Evolutionary conservation across 2,113 vertebrate genomes (phyloP).

Genomic region (Larimichthys polyactis): DNA sequence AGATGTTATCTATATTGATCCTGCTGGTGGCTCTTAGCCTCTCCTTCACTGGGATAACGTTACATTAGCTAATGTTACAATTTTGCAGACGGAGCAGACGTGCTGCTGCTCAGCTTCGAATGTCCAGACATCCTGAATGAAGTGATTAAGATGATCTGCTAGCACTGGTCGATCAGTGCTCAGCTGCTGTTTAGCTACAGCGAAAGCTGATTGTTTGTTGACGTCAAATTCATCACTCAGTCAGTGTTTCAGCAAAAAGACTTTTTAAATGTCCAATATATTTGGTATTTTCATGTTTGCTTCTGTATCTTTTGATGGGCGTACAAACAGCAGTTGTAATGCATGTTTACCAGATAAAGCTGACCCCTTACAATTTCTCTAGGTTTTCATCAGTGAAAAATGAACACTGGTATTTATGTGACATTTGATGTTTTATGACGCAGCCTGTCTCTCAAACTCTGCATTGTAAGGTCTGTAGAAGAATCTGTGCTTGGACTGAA

Average conservation of each 20-base stretch:
- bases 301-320: neutral
- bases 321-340: neutral
- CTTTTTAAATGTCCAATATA: neutral
- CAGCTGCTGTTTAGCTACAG: neutral
- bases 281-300: no score
- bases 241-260: neutral
- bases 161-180: neutral
- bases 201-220: neutral
- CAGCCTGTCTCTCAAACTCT: neutral
- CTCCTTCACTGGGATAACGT: neutral
- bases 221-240: neutral
- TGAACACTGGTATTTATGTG: neutral
- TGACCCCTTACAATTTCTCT: neutral
- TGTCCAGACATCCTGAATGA: neutral
- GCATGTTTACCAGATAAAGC: neutral
- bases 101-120: neutral
- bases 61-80: neutral
- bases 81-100: neutral
- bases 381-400: no score
- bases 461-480: neutral
- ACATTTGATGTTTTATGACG: neutral
- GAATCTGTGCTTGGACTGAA: neutral
- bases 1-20: neutral
- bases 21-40: neutral
- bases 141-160: neutral